Conservation (phyloP, 2,888 invertebrate genomes). For the Xestia ashworthii region DNA sequence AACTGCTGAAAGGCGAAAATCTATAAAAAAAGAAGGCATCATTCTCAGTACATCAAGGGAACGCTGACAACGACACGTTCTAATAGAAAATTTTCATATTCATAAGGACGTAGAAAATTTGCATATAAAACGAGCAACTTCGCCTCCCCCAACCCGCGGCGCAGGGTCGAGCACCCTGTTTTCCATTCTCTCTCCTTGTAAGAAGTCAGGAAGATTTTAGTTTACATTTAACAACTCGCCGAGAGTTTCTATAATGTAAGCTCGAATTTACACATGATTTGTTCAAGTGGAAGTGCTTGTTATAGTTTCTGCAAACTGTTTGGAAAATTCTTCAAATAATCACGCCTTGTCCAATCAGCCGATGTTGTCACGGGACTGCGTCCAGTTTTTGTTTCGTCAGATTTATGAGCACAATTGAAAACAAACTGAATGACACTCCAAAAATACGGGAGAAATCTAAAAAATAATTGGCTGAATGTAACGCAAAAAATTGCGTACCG, state of each 20-base stretch:
- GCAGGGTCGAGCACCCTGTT: conserved; percentile 82
- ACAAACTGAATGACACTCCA: conserved; percentile 44
- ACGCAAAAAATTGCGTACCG: conserved; percentile 48
- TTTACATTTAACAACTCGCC: conserved; percentile 74
- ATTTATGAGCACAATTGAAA: conserved; percentile 44
- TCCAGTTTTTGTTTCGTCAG: conserved; percentile 25
- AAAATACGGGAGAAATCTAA: conserved; percentile 46
- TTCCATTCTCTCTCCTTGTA: conserved; percentile 83
- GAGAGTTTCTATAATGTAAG: conserved; percentile 63
- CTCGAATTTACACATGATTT: conserved; percentile 68
- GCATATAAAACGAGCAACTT: conserved; percentile 90
- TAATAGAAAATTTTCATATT: conserved; percentile 91
- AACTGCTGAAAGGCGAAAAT: conserved; percentile 80
- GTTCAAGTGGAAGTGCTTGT: conserved; percentile 56
- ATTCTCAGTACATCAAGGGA: conserved; percentile 82
- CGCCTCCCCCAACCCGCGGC: conserved; percentile 76
- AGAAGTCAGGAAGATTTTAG: conserved; percentile 78
- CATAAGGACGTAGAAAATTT: conserved; percentile 89
- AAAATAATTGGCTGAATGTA: conserved; percentile 55
- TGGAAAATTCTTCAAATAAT: conserved; percentile 30
- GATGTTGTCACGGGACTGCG: conserved; percentile 1
- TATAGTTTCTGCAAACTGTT: conserved; percentile 48
- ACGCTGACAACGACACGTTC: conserved; percentile 89
- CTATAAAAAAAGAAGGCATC: conserved; percentile 78
- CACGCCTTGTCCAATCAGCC: background rate